Conservation (phyloP, 2,888 invertebrate species). For the Neoaliturus tenellus region DNA sequence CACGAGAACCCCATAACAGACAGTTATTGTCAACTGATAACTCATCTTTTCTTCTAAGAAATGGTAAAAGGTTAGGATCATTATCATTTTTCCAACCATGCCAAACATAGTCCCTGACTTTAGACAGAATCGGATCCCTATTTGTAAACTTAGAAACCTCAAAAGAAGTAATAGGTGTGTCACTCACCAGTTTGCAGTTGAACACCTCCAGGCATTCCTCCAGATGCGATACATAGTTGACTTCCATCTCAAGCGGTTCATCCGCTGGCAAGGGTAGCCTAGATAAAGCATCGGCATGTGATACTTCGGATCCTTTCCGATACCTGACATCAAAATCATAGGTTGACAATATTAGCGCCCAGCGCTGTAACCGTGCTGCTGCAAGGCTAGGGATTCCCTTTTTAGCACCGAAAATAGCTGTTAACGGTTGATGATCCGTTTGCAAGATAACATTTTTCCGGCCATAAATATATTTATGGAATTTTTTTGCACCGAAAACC, state of each 20-base stretch:
- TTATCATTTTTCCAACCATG: neutral
- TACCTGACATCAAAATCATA: constrained; percentile 31
- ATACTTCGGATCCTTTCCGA: constrained; percentile 13
- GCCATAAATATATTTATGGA: neutral
- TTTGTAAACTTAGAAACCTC: neutral
- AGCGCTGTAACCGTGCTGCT: constrained; percentile 36
- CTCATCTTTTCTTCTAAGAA: neutral
- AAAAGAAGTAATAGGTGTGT: neutral
- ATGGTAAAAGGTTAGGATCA: neutral
- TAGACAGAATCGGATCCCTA: neutral
- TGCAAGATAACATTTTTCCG: neutral
- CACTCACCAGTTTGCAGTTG: neutral
- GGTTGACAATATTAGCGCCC: constrained; percentile 18
- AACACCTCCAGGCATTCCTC: neutral
- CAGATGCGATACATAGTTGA: neutral
- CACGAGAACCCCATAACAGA: neutral
- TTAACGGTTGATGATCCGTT: neutral
- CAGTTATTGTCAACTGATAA: neutral
- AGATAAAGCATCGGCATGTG: constrained; percentile 37
- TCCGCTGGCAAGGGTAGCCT: neutral
- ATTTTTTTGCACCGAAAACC: neutral
- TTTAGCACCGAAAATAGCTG: constrained; percentile 18
- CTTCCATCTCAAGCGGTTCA: neutral
- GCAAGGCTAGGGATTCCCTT: constrained; percentile 41
- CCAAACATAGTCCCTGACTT: neutral